Percentiles rank a stretch among this genome's conserved stretches.
Evolutionary conservation across 92 coral and sea anemone genomes (phyloP).

Genomic region (Bergia sp.): DNA sequence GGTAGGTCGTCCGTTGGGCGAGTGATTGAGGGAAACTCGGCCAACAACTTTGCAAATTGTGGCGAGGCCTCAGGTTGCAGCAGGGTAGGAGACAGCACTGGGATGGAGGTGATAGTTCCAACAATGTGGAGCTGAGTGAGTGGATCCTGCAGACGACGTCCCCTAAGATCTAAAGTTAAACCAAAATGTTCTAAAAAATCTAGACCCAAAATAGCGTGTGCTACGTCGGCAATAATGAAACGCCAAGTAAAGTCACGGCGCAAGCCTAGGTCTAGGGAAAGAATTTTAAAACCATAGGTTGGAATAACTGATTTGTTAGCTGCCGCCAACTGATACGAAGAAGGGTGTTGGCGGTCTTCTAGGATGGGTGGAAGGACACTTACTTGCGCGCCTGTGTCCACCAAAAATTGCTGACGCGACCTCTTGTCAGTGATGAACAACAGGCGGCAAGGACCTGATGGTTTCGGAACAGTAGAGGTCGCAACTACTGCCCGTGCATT

Average conservation of each 20-base stretch:
- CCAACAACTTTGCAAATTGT: too few species aligned
- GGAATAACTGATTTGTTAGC: background rate
- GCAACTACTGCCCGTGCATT: conserved; percentile 23
- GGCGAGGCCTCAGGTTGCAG: too few species aligned
- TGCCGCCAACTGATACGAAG: background rate
- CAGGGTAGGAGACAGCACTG: too few species aligned
- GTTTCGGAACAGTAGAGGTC: background rate
- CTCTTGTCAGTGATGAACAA: conserved; percentile 11
- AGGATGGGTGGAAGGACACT: conserved; percentile 16
- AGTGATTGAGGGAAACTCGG: too few species aligned
- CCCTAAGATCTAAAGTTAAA: background rate
- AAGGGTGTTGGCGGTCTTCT: conserved; percentile 7
- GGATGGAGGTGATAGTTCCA: too few species aligned
- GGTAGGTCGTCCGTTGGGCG: too few species aligned
- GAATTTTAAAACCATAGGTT: background rate
- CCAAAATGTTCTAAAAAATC: background rate
- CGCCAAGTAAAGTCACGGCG: background rate
- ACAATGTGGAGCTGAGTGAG: too few species aligned
- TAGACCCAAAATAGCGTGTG: background rate
- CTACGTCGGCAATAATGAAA: background rate
- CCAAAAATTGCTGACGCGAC: conserved; percentile 4
- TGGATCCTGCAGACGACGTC: background rate
- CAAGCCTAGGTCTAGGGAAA: background rate
- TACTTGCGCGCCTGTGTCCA: conserved; percentile 31
- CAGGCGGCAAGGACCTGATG: conserved; percentile 25